Base-by-base conservation (phyloP, 2,113 vertebrate genomes). In the Tautogolabrus adspersus region DNA sequence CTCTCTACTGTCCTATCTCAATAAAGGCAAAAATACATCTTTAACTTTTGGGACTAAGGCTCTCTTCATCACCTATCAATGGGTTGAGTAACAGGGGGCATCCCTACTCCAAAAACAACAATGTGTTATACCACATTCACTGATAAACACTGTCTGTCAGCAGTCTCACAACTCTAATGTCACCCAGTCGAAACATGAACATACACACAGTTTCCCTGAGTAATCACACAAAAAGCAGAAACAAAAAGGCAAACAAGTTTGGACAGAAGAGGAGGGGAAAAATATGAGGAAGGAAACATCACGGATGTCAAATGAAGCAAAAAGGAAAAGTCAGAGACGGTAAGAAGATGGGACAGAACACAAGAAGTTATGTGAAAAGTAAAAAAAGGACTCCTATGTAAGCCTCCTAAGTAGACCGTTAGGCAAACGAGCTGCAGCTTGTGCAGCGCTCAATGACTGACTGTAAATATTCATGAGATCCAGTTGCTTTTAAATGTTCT, bases 401-500 rank as follows among this genome's bases (percentile, higher is more conserved):
- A 74, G 74, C 65, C 57, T 83, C 46, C 6, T 69, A 72, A 72
- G 46, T 75, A 58, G 46, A 61, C 63, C 44, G 16, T 69, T 66
- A 79, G 74, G 34, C 37, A 81, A 73, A 75, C 9, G 5, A 77
- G 59, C 59, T 8, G 12, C 63, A 37, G 40, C 63, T 72, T 61
- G 62, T 60, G 72, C 46, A 66, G 13, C 1, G 40, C 34, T 77
- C 77, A 81, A 78, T 49, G 47, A 49, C 47, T 49, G 47, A 49
- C 47, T 49, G 42, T 44, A 79, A 77, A 86, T 80, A 84, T 82
- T 82, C 59, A 75, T 78, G 67, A 85, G 73, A 47, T 44, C 49
- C 22, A 54, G 55, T n/a, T 22, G 26, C 19, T 22, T 62, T 79
- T 19, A 81, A 75, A 70, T 42, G 16, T n/a, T n/a, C 26, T 47